Percentiles rank a stretch among this genome's conserved stretches.
phyloP scores from a whole-genome alignment of 1,140 invertebrate genomes.

The Anastrepha ludens region DNA sequence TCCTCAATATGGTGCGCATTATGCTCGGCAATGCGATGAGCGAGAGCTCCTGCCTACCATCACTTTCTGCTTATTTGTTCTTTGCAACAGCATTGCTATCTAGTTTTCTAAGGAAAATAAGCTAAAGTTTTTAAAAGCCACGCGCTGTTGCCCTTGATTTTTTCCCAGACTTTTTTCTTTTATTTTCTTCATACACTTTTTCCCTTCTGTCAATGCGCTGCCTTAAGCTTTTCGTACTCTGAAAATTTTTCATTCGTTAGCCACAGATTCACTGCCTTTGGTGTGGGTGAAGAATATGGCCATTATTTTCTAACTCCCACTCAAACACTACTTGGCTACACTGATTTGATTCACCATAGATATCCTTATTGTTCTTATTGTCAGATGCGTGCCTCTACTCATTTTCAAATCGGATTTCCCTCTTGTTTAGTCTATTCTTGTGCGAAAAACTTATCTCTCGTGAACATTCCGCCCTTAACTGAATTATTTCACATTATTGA shows the following conservation, averaged over 20 bases:
- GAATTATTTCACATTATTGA: slow-evolving; percentile 17
- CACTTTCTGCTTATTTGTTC: not conserved
- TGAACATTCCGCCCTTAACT: not conserved
- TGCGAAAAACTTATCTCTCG: slow-evolving; percentile 38
- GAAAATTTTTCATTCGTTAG: not conserved
- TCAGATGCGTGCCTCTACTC: slow-evolving; percentile 14
- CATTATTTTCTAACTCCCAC: not conserved
- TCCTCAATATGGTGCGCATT: not conserved
- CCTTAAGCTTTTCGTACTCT: not conserved
- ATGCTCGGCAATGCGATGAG: not conserved
- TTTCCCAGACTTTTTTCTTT: not conserved
- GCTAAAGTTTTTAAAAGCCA: not conserved
- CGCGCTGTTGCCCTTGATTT: not conserved
- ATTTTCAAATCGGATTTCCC: slow-evolving; percentile 55
- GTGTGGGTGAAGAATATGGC: not conserved
- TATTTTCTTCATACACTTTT: not conserved
- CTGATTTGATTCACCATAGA: slow-evolving; percentile 31
- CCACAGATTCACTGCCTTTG: not conserved
- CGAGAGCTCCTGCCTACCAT: not conserved
- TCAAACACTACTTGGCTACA: slow-evolving; percentile 3
- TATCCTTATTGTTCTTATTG: slow-evolving; percentile 41
- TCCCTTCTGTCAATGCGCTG: not conserved
- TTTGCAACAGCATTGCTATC: slow-evolving; percentile 3
- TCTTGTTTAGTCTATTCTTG: slow-evolving; percentile 34
- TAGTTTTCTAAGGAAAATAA: not conserved